A percentile compares a stretch with the other conserved stretches of the same genome.
These are phyloP conservation scores for Heteromormyrus szaboi DNA, from an alignment of 2,797 vertebrate species.

Conservation along the genomic window DNA sequence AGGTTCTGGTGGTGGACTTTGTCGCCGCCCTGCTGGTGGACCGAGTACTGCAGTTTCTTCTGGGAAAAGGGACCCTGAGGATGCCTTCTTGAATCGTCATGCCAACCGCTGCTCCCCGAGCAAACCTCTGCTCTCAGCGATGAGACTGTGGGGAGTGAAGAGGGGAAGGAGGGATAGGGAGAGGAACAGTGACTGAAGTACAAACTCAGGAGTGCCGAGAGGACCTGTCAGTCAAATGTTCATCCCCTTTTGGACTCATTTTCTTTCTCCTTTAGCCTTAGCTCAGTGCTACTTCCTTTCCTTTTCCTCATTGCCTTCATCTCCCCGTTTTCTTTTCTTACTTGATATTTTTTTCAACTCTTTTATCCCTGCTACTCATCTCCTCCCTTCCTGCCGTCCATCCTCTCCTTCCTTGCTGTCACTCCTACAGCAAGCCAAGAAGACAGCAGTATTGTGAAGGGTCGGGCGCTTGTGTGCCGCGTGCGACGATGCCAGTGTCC, in stretches of 20 bases:
- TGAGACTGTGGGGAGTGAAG: slow-evolving; percentile 54
- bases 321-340: slow-evolving; percentile 26
- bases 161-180: slow-evolving; percentile 37
- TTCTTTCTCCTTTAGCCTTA: neutral
- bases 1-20: slow-evolving; percentile 85
- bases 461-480: slow-evolving; percentile 50
- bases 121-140: slow-evolving; percentile 52
- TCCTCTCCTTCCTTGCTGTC: slow-evolving; percentile 27
- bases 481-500: slow-evolving; percentile 10
- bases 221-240: slow-evolving; percentile 16
- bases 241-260: neutral
- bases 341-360: slow-evolving; percentile 6
- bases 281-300: neutral
- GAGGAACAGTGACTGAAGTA: slow-evolving; percentile 41
- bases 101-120: slow-evolving; percentile 48
- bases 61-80: slow-evolving; percentile 83
- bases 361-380: slow-evolving; percentile 21
- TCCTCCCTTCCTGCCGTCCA: slow-evolving; percentile 29
- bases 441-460: slow-evolving; percentile 72
- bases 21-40: slow-evolving; percentile 76
- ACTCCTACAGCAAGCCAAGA: slow-evolving; percentile 59
- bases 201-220: slow-evolving; percentile 42
- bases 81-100: slow-evolving; percentile 80
- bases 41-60: slow-evolving; percentile 79
- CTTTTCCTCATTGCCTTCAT: slow-evolving; percentile 34